A percentile compares a stretch with the other conserved stretches of the same genome.
These are phyloP conservation scores for Ornithoptera priamus DNA, from an alignment of 2,888 invertebrate species.

Conservation along the genomic window DNA sequence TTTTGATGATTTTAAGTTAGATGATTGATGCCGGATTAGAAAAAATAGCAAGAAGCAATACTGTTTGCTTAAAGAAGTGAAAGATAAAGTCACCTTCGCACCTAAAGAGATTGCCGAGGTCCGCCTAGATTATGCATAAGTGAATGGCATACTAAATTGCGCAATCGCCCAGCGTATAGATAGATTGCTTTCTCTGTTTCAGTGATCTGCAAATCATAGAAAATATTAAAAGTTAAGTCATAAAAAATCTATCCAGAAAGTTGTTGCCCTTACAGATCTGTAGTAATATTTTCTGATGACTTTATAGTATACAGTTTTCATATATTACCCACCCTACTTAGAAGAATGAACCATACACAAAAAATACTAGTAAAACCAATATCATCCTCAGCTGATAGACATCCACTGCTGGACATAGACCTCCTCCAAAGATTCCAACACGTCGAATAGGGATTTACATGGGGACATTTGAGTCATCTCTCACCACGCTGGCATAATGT, in stretches of 20 bases:
- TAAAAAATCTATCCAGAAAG: no score
- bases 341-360: background rate
- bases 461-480: no score
- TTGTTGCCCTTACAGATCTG: no score
- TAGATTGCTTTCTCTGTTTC: constrained; percentile 26
- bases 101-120: constrained; percentile 9
- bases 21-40: background rate
- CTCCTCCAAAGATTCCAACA: no score
- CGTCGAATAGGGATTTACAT: no score
- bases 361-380: no score
- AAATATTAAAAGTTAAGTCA: background rate
- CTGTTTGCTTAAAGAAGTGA: constrained; percentile 22
- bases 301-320: no score
- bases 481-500: no score
- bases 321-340: background rate
- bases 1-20: no score
- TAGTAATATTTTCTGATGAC: no score
- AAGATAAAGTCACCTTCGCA: constrained; percentile 29
- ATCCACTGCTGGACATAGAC: no score
- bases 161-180: constrained; percentile 15
- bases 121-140: constrained; percentile 25
- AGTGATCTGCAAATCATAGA: background rate
- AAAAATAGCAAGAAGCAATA: background rate
- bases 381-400: no score
- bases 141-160: constrained; percentile 25